These are phyloP conservation scores for Lasioglossum zephyrum DNA, from an alignment of 2,888 invertebrate species.

Conservation along the genomic window DNA sequence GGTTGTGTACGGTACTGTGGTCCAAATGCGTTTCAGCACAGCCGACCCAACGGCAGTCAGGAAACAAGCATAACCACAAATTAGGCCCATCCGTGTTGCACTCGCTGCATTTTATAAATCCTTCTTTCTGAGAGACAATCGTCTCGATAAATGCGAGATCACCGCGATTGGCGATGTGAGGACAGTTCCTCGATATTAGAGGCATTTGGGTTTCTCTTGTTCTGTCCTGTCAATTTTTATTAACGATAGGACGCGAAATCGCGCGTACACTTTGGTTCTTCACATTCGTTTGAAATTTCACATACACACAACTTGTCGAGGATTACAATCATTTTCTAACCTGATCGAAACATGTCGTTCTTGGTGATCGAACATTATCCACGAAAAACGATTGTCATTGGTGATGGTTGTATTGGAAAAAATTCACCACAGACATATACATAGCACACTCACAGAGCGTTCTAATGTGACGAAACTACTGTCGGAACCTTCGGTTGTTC, in stretches of 20 bases:
- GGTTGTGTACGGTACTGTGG: constrained; percentile 93
- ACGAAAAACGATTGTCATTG: constrained; percentile 80
- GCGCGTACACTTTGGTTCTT: constrained; percentile 33
- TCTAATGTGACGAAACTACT: not conserved
- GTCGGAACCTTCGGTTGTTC: not conserved
- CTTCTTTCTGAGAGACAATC: constrained; percentile 76
- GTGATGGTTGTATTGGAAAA: constrained; percentile 55
- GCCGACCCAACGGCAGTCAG: constrained; percentile 92
- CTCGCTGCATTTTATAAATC: constrained; percentile 87
- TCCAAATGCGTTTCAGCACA: constrained; percentile 93
- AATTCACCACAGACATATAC: constrained; percentile 19
- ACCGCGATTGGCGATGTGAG: constrained; percentile 78
- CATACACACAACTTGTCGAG: constrained; percentile 42
- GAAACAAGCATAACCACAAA: constrained; percentile 94
- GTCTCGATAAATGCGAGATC: constrained; percentile 78
- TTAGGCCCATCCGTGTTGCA: constrained; percentile 91
- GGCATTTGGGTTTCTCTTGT: constrained; percentile 75
- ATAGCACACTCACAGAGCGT: constrained; percentile 4
- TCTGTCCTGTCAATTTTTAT: constrained; percentile 32
- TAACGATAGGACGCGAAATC: constrained; percentile 34
- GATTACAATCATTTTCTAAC: constrained; percentile 66
- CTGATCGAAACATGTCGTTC: constrained; percentile 65
- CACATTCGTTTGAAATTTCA: constrained; percentile 45
- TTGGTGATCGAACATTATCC: constrained; percentile 68
- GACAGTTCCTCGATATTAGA: constrained; percentile 79